These are phyloP conservation scores for Nephrotoma appendiculata DNA, from an alignment of 2,888 invertebrate species.

Conservation along the genomic window DNA sequence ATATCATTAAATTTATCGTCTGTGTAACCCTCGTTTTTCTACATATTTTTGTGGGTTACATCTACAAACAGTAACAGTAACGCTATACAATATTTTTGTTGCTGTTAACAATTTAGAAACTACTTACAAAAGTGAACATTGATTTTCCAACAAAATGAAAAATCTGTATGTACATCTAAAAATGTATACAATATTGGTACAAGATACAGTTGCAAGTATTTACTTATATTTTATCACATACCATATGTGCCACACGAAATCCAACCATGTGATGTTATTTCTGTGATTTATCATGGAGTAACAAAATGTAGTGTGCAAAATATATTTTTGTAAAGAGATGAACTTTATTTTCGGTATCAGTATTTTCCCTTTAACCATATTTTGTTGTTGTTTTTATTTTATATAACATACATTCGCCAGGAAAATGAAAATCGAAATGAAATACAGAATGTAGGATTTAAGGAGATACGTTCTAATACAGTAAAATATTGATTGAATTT, in stretches of 20 bases:
- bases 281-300: background rate
- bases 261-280: background rate
- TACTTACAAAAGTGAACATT: background rate
- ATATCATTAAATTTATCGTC: background rate
- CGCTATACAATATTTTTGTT: background rate
- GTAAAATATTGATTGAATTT: background rate
- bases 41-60: background rate
- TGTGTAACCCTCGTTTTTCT: background rate
- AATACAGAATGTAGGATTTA: background rate
- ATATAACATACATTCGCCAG: background rate
- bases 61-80: background rate
- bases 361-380: background rate
- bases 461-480: background rate
- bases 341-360: background rate
- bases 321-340: background rate
- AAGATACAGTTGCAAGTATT: background rate
- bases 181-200: background rate
- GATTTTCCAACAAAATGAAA: background rate
- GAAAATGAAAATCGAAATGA: background rate
- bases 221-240: background rate
- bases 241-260: background rate
- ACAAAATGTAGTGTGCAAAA: background rate
- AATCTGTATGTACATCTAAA: background rate
- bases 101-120: background rate
- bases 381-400: background rate